phyloP scores from a whole-genome alignment of 2,888 invertebrate species.

The Cheilosia vulpina region DNA sequence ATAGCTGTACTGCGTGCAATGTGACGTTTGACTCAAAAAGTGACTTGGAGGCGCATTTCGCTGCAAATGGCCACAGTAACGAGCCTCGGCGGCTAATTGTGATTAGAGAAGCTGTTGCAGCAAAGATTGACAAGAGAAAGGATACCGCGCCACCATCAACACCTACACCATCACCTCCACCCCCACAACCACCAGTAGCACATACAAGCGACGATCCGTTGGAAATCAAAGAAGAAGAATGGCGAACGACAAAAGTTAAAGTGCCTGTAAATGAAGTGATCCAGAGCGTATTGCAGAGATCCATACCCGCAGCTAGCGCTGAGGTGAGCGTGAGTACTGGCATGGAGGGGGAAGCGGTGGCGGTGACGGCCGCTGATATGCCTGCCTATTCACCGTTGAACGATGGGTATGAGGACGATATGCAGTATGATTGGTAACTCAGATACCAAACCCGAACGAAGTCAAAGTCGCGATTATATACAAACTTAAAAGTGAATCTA shows the following conservation, averaged over 20 bases:
- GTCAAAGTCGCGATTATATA: neutral
- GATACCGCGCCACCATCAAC: neutral
- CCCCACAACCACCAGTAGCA: neutral
- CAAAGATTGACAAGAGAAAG: neutral
- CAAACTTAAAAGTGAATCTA: no score
- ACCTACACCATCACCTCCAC: neutral
- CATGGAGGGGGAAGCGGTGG: neutral
- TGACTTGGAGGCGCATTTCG: constrained; percentile 52
- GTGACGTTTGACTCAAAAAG: constrained; percentile 38
- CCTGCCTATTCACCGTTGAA: constrained; percentile 46
- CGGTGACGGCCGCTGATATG: neutral
- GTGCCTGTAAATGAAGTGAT: constrained; percentile 65
- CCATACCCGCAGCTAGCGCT: neutral
- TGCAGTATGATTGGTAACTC: constrained; percentile 52
- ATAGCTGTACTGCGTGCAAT: constrained; percentile 60
- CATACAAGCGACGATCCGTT: constrained; percentile 56
- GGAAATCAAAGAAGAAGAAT: constrained; percentile 64
- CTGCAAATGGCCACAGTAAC: constrained; percentile 52
- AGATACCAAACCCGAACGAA: neutral
- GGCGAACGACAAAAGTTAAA: constrained; percentile 64
- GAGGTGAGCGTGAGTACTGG: constrained; percentile 5
- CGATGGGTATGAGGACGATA: constrained; percentile 43
- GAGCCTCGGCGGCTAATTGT: constrained; percentile 41
- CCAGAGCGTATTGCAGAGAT: constrained; percentile 59
- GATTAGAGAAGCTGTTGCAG: constrained; percentile 11